Conservation (phyloP, 1,140 invertebrate genomes). For the Protaetia brevitarsis region DNA sequence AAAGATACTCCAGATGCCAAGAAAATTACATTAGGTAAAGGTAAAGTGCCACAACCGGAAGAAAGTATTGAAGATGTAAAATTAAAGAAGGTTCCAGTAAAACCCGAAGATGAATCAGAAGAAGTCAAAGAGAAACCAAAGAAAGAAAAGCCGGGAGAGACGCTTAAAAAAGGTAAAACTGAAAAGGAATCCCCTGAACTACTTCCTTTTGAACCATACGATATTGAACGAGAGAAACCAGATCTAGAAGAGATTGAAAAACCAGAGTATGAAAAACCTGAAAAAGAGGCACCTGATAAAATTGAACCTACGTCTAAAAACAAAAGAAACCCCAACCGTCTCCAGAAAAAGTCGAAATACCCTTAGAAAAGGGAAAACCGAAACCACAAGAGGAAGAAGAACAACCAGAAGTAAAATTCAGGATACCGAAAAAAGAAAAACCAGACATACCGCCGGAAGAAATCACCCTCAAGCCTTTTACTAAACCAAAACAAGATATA, state of each 20-base stretch:
- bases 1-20: conserved; percentile 48
- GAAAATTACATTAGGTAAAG: conserved; percentile 52
- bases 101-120: conserved; percentile 43
- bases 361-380: conserved; percentile 32
- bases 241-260: conserved; percentile 32
- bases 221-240: conserved; percentile 34
- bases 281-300: conserved; percentile 30
- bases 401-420: conserved; percentile 51
- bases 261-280: conserved; percentile 32
- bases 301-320: conserved; percentile 29
- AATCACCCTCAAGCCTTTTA: conserved; percentile 55
- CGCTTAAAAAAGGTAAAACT: conserved; percentile 7
- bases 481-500: conserved; percentile 42
- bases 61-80: conserved; percentile 49
- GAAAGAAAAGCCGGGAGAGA: conserved; percentile 35
- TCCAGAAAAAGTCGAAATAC: conserved; percentile 38
- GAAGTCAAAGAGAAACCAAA: conserved; percentile 33
- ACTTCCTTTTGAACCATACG: conserved; percentile 28
- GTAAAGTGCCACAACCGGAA: conserved; percentile 52
- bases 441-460: conserved; percentile 54
- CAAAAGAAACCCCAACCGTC: conserved; percentile 29
- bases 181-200: conserved; percentile 27
- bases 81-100: conserved; percentile 52
- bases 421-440: conserved; percentile 53
- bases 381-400: conserved; percentile 41